phyloP scores from a whole-genome alignment of 2,113 vertebrate species.

The Aramus guarauna region DNA sequence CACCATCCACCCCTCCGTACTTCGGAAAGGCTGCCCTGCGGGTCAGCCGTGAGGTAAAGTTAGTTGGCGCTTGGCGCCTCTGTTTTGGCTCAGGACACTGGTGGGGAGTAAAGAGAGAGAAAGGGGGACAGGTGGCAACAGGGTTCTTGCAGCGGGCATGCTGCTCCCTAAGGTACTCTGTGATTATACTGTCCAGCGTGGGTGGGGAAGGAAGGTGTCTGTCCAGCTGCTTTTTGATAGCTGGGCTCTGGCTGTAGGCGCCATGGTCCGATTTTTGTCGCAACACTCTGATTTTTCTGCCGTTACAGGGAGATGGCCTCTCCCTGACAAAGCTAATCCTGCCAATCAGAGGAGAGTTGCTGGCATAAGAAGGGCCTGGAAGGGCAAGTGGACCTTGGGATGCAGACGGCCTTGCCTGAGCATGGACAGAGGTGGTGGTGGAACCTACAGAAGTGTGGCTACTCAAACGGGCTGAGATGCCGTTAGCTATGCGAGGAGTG shows the following conservation, averaged over 20 bases:
- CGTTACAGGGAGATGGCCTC: conserved; percentile 82
- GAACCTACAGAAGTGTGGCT: conserved; percentile 77
- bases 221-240: conserved; percentile 98
- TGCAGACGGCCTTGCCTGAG: conserved; percentile 79
- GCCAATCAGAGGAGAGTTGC: conserved; percentile 86
- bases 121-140: conserved; percentile 97
- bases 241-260: conserved; percentile 96
- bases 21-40: conserved; percentile 94
- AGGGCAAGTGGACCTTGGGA: conserved; percentile 77
- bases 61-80: conserved; percentile 94
- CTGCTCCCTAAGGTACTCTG: conserved; percentile 97
- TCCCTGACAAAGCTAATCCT: conserved; percentile 95
- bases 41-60: conserved; percentile 94
- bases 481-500: conserved; percentile 90
- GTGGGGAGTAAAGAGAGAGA: conserved; percentile 97
- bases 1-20: conserved; percentile 96
- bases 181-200: conserved; percentile 97
- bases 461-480: conserved; percentile 83
- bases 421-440: conserved; percentile 74
- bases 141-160: conserved; percentile 99
- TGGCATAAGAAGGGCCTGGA: conserved; percentile 78
- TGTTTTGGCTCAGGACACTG: conserved; percentile 99
- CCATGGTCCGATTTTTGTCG: conserved; percentile 98
- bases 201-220: conserved; percentile 95
- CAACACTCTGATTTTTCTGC: conserved; percentile 89